A percentile compares a stretch with the other conserved stretches of the same genome.
These are phyloP conservation scores for Periophthalmodon schlosseri DNA, from an alignment of 2,113 vertebrate species.

Conservation along the genomic window DNA sequence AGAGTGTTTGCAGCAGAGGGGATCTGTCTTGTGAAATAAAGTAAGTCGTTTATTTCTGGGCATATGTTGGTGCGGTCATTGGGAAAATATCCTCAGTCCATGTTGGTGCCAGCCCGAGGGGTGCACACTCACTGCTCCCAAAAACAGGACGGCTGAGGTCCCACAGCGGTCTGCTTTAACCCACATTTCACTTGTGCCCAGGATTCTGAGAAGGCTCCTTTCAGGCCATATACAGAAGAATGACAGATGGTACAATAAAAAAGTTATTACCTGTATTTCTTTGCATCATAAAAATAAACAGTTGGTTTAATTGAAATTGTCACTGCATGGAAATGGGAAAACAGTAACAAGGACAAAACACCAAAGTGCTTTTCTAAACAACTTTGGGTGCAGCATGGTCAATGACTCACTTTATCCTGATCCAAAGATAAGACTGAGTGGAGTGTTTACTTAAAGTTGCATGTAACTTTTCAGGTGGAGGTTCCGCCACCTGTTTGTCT, in stretches of 20 bases:
- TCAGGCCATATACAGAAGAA: neutral
- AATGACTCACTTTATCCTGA: too few relatives aligned
- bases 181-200: slow-evolving; percentile 31
- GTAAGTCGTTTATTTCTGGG: slow-evolving; percentile 63
- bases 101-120: slow-evolving; percentile 48
- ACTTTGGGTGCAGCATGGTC: too few relatives aligned
- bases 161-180: slow-evolving; percentile 38
- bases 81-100: slow-evolving; percentile 58
- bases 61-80: slow-evolving; percentile 54
- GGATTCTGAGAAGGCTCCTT: neutral
- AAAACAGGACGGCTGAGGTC: slow-evolving; percentile 39
- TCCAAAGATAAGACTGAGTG: too few relatives aligned
- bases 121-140: slow-evolving; percentile 50
- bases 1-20: slow-evolving; percentile 54
- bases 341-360: too few relatives aligned
- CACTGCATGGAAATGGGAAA: too few relatives aligned
- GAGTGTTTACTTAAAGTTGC: too few relatives aligned
- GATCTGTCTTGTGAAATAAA: slow-evolving; percentile 68
- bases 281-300: neutral
- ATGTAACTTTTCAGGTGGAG: too few relatives aligned
- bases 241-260: neutral
- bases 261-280: neutral
- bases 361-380: too few relatives aligned
- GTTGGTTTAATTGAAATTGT: too few relatives aligned
- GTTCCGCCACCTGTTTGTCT: too few relatives aligned